Base-by-base conservation (phyloP, 2,113 vertebrate species). In the Calyptomena viridis region DNA sequence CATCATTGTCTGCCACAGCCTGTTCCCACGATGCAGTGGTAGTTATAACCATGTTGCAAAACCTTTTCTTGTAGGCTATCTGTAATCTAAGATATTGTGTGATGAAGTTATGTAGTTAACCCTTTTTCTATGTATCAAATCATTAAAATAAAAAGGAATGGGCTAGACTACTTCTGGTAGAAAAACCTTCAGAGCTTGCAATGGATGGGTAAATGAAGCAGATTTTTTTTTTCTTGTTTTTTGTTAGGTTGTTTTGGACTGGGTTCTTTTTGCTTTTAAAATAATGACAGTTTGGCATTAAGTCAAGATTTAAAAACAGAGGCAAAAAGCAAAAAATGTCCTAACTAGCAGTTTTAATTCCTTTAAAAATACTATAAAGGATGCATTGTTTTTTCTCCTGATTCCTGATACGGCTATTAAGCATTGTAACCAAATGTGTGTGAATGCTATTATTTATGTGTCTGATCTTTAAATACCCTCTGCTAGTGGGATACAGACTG, bases 11-110 rank as follows among this genome's bases (percentile, higher is more conserved):
- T 96, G 94, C 93, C 69, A 95, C 95, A 92, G 95, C 97, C 97
- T 96, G 98, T 98, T 98, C 98, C 98, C 98, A 98, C 97, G 98
- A 98, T 98, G 98, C 97, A 97, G 96, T 89, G 90, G 96, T 98
- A 97, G 96, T 97, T 97, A 97, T 95, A 94, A 94, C 97, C 93
- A 88, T 20, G 8, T 97, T 93, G 94, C 96, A 72, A 94, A 96
- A 97, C 93, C 96, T 97, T 90, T 95, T 94, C 95, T 95, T 84
- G 72, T 88, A 84, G 84, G 74, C 96, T 96, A 96, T 97, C 97
- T 97, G 96, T 96, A 97, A 96, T 82, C 96, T 97, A 93, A 97
- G 96, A 96, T 89, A 94, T 81, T 94, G 84, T 92, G 92, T 66
- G 92, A 88, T 85, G 69, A 95, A 95, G 96, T 92, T 91, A 84